Conservation (phyloP, 2,113 vertebrate species). For the Boleophthalmus pectinirostris region DNA sequence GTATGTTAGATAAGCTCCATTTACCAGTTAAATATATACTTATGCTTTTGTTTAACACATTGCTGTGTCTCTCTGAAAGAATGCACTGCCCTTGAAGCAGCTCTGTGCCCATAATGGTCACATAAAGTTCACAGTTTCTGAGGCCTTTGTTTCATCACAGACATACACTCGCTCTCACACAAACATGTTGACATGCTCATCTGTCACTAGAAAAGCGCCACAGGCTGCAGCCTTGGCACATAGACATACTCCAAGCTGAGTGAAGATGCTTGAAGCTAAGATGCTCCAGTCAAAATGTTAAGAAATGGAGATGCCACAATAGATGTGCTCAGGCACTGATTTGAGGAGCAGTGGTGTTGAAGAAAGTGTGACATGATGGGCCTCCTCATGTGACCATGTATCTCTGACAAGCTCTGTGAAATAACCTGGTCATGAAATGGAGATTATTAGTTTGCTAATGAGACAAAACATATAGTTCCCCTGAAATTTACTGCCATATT, state of each 20-base stretch:
- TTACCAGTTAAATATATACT: not conserved
- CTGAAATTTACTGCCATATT: slow-evolving; percentile 19
- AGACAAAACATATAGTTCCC: not conserved
- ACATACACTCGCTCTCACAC: slow-evolving; percentile 42
- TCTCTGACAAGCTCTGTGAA: slow-evolving; percentile 31
- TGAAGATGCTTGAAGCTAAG: slow-evolving; percentile 75
- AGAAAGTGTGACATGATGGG: slow-evolving; percentile 41
- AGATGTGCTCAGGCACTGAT: slow-evolving; percentile 73
- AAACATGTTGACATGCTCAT: slow-evolving; percentile 78
- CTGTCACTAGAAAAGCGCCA: slow-evolving; percentile 78
- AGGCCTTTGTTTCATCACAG: slow-evolving; percentile 63
- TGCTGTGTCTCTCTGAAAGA: slow-evolving; percentile 15
- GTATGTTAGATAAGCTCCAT: not conserved
- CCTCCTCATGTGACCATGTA: slow-evolving; percentile 18
- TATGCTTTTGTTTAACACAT: slow-evolving; percentile 5
- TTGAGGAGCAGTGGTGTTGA: slow-evolving; percentile 71
- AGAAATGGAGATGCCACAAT: slow-evolving; percentile 75
- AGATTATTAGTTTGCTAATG: not conserved
- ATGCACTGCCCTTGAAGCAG: slow-evolving; percentile 20
- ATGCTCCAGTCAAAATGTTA: slow-evolving; percentile 80
- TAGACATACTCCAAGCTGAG: slow-evolving; percentile 77
- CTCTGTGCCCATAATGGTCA: slow-evolving; percentile 38
- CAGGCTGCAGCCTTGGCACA: slow-evolving; percentile 78
- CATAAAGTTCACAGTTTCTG: slow-evolving; percentile 59
- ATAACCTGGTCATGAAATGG: not conserved